Evolutionary conservation across 2,888 invertebrate genomes (phyloP).

Genomic region (Drosophila buzzatii): DNA sequence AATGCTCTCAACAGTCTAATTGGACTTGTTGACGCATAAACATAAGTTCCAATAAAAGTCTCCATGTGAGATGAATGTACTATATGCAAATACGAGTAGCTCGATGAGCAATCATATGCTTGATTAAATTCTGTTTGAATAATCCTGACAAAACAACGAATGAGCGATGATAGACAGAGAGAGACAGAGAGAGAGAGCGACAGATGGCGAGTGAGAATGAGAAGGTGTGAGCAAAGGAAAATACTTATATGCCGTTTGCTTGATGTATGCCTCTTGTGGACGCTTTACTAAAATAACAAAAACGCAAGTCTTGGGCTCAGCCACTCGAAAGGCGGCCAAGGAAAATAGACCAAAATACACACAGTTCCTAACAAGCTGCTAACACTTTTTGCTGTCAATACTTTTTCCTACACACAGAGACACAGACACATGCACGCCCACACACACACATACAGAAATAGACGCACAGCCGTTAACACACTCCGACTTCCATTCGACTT

Average conservation of each 20-base stretch:
- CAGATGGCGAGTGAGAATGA: not conserved
- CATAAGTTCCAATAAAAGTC: constrained; percentile 27
- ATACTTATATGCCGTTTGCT: constrained; percentile 14
- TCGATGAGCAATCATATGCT: constrained; percentile 54
- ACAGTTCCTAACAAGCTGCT: constrained; percentile 19
- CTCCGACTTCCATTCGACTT: constrained; percentile 46
- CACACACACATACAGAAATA: not conserved
- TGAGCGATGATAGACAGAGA: not conserved
- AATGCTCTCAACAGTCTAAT: constrained; percentile 30
- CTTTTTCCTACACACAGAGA: constrained; percentile 3
- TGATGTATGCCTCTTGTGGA: constrained; percentile 23
- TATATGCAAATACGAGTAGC: constrained; percentile 21
- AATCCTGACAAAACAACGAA: constrained; percentile 2
- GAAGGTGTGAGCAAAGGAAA: not conserved
- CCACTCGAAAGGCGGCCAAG: constrained; percentile 39
- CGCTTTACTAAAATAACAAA: constrained; percentile 49
- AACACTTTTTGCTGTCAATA: constrained; percentile 28
- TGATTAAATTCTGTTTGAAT: constrained; percentile 47
- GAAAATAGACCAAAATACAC: constrained; percentile 47
- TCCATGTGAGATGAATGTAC: constrained; percentile 17
- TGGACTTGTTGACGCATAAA: constrained; percentile 42
- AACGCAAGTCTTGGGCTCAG: constrained; percentile 43
- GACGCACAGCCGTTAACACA: constrained; percentile 26
- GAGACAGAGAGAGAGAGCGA: not conserved
- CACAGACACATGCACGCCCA: constrained; percentile 3